Conservation (phyloP, 2,888 invertebrate species). For the Philopedon plagiatum region DNA sequence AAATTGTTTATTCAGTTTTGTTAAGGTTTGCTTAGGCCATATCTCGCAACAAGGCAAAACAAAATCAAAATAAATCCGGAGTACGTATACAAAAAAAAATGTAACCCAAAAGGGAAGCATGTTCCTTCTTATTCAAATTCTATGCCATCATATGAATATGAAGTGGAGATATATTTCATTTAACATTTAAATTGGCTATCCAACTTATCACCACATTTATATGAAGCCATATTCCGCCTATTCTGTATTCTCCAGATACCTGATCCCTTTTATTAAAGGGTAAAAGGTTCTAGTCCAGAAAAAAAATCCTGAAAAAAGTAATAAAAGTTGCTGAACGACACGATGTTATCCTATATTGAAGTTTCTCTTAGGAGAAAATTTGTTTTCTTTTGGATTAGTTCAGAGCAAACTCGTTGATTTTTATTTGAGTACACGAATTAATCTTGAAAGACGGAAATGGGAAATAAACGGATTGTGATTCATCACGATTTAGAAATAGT, state of each 20-base stretch:
- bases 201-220: conserved; percentile 4
- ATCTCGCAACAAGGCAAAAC: no score
- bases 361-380: conserved; percentile 35
- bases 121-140: no score
- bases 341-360: conserved; percentile 41
- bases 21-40: no score
- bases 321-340: conserved; percentile 43
- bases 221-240: conserved; percentile 25
- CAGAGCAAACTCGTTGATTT: conserved; percentile 11
- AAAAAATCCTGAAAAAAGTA: conserved; percentile 32
- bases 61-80: no score
- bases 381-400: conserved; percentile 37
- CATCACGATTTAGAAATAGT: conserved; percentile 17
- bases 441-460: background rate
- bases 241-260: conserved; percentile 32
- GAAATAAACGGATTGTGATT: conserved; percentile 15
- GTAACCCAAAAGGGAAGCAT: background rate
- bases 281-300: conserved; percentile 20
- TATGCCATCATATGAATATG: background rate
- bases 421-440: conserved; percentile 12
- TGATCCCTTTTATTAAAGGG: conserved; percentile 42
- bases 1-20: no score
- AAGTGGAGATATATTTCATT: no score
- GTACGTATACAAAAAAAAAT: background rate
- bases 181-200: background rate